Evolutionary conservation across 2,888 invertebrate genomes (phyloP).

Genomic region (Resseliella maxima): DNA sequence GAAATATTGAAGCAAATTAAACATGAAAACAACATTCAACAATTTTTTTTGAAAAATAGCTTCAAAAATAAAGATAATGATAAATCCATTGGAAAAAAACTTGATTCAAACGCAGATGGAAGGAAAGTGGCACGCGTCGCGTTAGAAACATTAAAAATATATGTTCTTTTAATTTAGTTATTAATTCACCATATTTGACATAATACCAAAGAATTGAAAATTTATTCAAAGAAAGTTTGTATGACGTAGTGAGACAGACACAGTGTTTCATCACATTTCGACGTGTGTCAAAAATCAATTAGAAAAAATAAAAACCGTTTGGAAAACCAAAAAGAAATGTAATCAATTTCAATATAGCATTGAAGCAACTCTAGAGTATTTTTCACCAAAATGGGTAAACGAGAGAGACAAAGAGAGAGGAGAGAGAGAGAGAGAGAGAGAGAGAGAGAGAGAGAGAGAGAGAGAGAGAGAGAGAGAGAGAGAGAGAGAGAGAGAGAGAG

Average conservation of each 20-base stretch:
- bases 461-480: too few species aligned
- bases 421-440: too few species aligned
- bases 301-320: neutral
- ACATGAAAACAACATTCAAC: too few species aligned
- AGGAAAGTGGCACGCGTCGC: neutral
- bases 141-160: neutral
- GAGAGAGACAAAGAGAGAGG: too few species aligned
- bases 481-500: too few species aligned
- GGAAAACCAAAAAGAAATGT: neutral
- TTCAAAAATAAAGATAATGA: neutral
- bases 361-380: too few species aligned
- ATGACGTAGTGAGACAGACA: too few species aligned
- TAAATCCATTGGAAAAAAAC: too few species aligned
- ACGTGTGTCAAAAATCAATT: neutral
- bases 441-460: too few species aligned
- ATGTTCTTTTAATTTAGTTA: constrained; percentile 46
- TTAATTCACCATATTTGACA: constrained; percentile 15
- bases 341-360: neutral
- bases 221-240: constrained; percentile 38
- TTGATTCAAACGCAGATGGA: too few species aligned
- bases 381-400: neutral
- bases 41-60: neutral
- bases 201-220: neutral
- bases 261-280: neutral
- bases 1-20: too few species aligned